These are phyloP conservation scores for Diacarnus erythraeanus DNA, from an alignment of 37 sponge, comb jelly and placozoan species.

Conservation along the genomic window DNA sequence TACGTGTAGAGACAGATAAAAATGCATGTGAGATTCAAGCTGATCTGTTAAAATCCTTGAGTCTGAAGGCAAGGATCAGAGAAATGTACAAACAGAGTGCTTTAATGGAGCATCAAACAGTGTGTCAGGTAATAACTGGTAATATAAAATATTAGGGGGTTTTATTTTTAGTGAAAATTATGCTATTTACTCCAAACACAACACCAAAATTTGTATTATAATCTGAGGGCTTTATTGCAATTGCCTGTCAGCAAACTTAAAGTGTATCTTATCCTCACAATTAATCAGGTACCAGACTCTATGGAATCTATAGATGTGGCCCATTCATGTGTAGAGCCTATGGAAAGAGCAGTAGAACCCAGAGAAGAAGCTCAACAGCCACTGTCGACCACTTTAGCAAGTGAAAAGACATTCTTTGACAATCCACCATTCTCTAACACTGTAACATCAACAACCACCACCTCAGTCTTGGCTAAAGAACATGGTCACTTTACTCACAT, in stretches of 20 bases:
- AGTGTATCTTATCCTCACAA: too few species aligned
- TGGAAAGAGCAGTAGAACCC: neutral
- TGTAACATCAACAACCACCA: neutral
- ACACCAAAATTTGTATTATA: too few species aligned
- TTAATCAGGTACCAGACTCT: neutral
- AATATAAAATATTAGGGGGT: too few species aligned
- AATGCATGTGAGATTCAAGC: neutral
- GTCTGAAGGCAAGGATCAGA: neutral
- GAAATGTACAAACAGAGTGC: neutral
- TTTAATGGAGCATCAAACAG: too few species aligned
- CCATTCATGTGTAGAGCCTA: neutral
- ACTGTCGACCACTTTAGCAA: neutral
- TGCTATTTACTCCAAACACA: too few species aligned
- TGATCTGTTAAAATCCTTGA: neutral
- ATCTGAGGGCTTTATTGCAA: too few species aligned
- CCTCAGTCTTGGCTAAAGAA: too few species aligned
- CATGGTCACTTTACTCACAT: too few species aligned
- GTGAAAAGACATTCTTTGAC: neutral
- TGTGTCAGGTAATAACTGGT: too few species aligned
- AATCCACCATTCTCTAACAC: neutral
- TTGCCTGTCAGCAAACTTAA: too few species aligned
- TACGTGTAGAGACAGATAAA: conserved; percentile 13
- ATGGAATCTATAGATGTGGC: neutral
- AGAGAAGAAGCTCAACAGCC: too few species aligned
- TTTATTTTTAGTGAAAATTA: too few species aligned